These are phyloP conservation scores for Idaea biselata DNA, from an alignment of 2,888 invertebrate genomes.

Conservation along the genomic window DNA sequence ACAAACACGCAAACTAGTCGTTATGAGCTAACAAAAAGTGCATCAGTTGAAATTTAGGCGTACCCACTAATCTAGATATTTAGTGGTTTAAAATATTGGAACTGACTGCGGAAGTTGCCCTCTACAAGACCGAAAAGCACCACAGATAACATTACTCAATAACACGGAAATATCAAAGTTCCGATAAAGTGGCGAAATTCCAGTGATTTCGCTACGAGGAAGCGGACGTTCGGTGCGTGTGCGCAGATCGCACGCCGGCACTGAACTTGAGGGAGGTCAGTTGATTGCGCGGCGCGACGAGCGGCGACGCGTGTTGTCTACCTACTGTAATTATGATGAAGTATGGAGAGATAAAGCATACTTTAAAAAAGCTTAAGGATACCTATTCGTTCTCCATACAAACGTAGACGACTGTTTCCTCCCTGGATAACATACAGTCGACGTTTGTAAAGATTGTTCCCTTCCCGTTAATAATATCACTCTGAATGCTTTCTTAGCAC, in stretches of 20 bases:
- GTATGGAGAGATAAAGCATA: neutral
- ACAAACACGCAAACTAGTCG: no score
- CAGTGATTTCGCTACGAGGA: conserved; percentile 1
- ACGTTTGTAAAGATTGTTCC: no score
- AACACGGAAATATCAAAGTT: neutral
- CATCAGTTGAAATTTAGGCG: no score
- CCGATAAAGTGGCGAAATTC: neutral
- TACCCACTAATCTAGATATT: no score
- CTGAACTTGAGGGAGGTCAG: conserved; percentile 33
- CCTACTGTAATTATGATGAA: neutral
- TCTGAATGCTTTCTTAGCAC: no score
- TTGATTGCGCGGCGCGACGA: conserved; percentile 18
- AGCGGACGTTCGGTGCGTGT: conserved; percentile 4
- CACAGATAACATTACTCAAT: neutral
- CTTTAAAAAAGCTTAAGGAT: neutral
- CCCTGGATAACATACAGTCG: no score
- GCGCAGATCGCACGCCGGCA: conserved; percentile 22
- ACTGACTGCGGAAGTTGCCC: neutral
- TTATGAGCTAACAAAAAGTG: no score
- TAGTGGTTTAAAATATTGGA: no score
- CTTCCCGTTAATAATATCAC: no score
- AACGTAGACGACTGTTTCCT: no score
- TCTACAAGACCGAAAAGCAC: neutral
- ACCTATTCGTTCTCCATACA: no score
- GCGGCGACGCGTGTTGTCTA: neutral